phyloP scores from a whole-genome alignment of 2,888 invertebrate genomes.

The Acanthopleura granulata region DNA sequence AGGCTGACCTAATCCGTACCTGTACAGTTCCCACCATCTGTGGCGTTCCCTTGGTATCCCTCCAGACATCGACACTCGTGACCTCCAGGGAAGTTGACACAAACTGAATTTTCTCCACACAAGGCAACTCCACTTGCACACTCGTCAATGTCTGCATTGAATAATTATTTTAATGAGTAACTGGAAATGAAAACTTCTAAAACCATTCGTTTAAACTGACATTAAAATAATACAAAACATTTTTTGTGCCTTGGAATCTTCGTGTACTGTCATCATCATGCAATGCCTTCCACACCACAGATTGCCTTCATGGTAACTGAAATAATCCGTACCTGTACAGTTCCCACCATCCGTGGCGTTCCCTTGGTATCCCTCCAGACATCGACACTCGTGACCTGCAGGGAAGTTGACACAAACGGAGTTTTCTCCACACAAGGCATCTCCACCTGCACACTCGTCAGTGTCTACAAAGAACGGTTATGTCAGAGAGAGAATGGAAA shows the following conservation, averaged over 20 bases:
- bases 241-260: too few species aligned
- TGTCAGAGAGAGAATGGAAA: too few species aligned
- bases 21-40: neutral
- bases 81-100: conserved; percentile 84
- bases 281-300: too few species aligned
- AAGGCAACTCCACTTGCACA: conserved; percentile 80
- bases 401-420: conserved; percentile 87
- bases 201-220: too few species aligned
- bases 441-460: conserved; percentile 83
- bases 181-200: too few species aligned
- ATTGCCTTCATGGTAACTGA: too few species aligned
- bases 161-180: conserved; percentile 2
- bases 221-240: too few species aligned
- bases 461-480: conserved; percentile 62
- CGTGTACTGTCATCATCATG: too few species aligned
- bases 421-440: conserved; percentile 81
- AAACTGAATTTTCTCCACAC: conserved; percentile 82
- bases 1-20: neutral
- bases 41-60: conserved; percentile 75
- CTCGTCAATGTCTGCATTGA: conserved; percentile 81
- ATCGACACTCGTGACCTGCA: conserved; percentile 74
- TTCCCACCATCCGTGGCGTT: neutral
- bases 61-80: conserved; percentile 75
- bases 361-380: conserved; percentile 80
- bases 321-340: conserved; percentile 3